Base-by-base conservation (phyloP, 1,140 invertebrate genomes). In the Pentalonia nigronervosa region DNA sequence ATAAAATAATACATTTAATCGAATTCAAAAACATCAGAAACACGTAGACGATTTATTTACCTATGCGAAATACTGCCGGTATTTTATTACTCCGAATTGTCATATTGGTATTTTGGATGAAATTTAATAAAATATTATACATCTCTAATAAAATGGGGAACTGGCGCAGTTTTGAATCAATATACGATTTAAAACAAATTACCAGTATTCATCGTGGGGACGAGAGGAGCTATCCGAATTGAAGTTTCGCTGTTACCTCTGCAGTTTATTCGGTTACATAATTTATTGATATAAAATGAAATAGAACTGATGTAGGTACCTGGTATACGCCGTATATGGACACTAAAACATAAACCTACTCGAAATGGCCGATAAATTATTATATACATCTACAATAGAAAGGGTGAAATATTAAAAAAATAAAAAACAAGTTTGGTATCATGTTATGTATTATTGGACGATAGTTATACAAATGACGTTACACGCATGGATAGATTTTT, bases 241-340 rank as follows among this genome's bases (percentile, higher is more conserved):
- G n/a, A 30, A 76, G 60, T 76, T 76, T 76, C 14, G 60, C n/a
- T 76, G 30, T 76, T 20, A 14, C n/a, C 60, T 34, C 30, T 76
- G 30, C 60, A 76, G n/a, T 76, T 76, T 76, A 76, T 76, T 76
- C 14, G 14, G 30, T 76, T 76, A 76, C 30, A 76, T 76, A 76
- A 76, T 76, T 76, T 76, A 76, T 76, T 34, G 60, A n/a, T 76
- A 76, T 76, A 76, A 76, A 76, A 76, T 76, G 60, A 76, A 76
- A 76, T 76, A 76, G 60, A n/a, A 76, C 14, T 76, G 60, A 30
- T n/a, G 30, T 34, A n/a, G 30, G 17, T 76, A 76, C 60, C 14
- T 21, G 7, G n/a, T 17, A 17, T 14, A 76, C 6, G 7, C 6
- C 4, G 60, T 76, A 76, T 20, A 76, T 76, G 17, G 30, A n/a